phyloP scores from a whole-genome alignment of 2,797 vertebrate genomes.

The Crotalus adamanteus region DNA sequence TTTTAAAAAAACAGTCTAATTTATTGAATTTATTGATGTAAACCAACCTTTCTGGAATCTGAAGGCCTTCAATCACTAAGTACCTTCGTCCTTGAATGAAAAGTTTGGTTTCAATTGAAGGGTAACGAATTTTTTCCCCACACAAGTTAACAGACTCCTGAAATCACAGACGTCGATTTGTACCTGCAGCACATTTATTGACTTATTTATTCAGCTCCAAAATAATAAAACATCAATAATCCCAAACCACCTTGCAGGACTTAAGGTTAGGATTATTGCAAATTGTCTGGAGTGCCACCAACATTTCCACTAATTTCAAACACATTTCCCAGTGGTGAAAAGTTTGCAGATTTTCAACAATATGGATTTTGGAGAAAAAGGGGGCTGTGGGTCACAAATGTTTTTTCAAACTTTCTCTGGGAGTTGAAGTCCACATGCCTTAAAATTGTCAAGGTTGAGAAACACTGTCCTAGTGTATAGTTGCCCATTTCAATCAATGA shows the following conservation, averaged over 20 bases:
- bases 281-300: no score
- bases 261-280: no score
- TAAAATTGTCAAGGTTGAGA: no score
- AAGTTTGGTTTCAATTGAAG: neutral
- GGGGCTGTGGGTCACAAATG: no score
- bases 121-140: neutral
- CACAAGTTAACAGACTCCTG: neutral
- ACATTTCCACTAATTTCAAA: no score
- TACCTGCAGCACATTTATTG: neutral
- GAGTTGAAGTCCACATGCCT: no score
- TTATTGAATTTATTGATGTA: neutral
- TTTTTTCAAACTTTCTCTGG: no score
- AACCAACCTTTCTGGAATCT: neutral
- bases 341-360: no score
- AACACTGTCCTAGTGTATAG: neutral
- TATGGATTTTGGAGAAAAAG: no score
- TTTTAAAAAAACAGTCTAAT: neutral
- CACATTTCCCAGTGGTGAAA: no score
- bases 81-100: neutral
- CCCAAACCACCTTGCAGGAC: no score
- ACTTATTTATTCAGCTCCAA: neutral
- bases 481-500: neutral
- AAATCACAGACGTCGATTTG: neutral
- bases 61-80: neutral
- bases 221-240: no score